Conservation (phyloP, 2,888 invertebrate genomes). For the Phanerotoma sp. region DNA sequence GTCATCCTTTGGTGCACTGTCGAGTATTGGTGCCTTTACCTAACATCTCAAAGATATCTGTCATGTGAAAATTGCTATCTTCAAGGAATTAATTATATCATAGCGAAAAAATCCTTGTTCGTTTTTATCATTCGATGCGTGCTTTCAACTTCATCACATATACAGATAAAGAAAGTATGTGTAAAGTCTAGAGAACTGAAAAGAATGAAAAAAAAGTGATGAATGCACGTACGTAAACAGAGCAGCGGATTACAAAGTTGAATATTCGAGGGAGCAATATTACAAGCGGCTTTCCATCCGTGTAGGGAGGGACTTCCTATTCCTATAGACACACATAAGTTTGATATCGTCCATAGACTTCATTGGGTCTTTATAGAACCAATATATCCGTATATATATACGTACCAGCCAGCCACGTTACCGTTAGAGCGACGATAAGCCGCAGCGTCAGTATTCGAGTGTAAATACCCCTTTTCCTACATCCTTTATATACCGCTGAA, state of each 20-base stretch:
- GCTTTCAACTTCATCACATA: too few species aligned
- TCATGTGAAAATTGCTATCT: too few species aligned
- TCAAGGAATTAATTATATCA: too few species aligned
- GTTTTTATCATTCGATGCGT: too few species aligned
- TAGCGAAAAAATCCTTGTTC: too few species aligned
- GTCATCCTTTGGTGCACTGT: too few species aligned
- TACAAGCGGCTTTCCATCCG: constrained; percentile 19
- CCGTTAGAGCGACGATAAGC: constrained; percentile 46
- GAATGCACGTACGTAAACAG: constrained; percentile 9
- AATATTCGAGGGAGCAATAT: constrained; percentile 31
- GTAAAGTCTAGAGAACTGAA: too few species aligned
- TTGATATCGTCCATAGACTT: constrained; percentile 34
- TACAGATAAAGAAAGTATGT: background rate
- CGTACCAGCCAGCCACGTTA: constrained; percentile 30
- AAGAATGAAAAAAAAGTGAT: too few species aligned
- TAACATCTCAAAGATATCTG: too few species aligned
- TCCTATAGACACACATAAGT: constrained; percentile 37
- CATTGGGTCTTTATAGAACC: constrained; percentile 39
- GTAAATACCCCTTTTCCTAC: constrained; percentile 42
- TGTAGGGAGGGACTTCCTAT: constrained; percentile 23
- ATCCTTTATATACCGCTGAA: background rate
- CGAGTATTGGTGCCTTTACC: too few species aligned
- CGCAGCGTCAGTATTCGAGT: constrained; percentile 42
- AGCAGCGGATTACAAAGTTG: constrained; percentile 6
- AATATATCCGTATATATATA: too few species aligned